Conservation (phyloP, 2,888 invertebrate species). For the Cabera pusaria region DNA sequence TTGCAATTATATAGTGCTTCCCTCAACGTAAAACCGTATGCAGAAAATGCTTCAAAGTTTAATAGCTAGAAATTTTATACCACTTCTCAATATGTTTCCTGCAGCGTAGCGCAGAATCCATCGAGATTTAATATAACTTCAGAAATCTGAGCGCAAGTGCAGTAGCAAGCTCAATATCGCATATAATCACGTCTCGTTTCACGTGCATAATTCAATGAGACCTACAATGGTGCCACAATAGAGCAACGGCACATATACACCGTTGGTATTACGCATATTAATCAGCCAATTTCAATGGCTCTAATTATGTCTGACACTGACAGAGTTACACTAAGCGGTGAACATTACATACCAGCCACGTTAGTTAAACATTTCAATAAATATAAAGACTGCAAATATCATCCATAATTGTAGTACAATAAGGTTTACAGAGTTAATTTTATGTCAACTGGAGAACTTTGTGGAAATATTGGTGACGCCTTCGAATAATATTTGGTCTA, state of each 20-base stretch:
- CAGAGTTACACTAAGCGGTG: slow-evolving; percentile 69
- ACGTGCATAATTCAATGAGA: slow-evolving; percentile 61
- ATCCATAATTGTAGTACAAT: too few species aligned
- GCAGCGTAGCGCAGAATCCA: too few species aligned
- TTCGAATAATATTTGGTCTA: slow-evolving; percentile 45
- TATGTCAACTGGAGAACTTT: too few species aligned
- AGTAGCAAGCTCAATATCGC: slow-evolving; percentile 34
- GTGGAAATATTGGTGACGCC: slow-evolving; percentile 33
- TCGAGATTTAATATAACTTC: too few species aligned
- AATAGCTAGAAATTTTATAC: too few species aligned
- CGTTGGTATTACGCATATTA: slow-evolving; percentile 70
- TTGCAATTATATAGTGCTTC: too few species aligned
- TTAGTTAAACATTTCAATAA: slow-evolving; percentile 39
- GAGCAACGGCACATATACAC: slow-evolving; percentile 65
- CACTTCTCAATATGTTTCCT: too few species aligned
- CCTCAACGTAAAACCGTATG: too few species aligned
- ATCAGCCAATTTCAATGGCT: slow-evolving; percentile 78
- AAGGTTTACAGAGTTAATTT: too few species aligned
- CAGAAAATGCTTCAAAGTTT: too few species aligned
- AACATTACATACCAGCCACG: slow-evolving; percentile 36
- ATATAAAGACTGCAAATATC: too few species aligned
- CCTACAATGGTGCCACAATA: slow-evolving; percentile 51
- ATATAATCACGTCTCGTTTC: slow-evolving; percentile 61
- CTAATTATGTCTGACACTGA: slow-evolving; percentile 78
- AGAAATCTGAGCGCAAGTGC: too few species aligned